phyloP scores from a whole-genome alignment of 2,797 vertebrate species.

The Neoniphon sammara region DNA sequence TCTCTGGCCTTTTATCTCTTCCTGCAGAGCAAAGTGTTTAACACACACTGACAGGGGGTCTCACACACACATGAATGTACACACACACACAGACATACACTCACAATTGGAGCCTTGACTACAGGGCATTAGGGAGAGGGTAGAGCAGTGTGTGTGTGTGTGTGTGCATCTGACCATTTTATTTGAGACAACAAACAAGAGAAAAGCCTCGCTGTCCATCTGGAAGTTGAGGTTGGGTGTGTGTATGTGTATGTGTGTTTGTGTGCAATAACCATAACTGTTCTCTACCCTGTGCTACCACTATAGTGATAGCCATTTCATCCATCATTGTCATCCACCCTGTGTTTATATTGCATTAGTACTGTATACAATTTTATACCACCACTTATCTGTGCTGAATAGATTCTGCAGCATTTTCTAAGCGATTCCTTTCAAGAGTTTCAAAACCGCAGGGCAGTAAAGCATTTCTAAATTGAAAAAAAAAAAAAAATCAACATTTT shows the following conservation, averaged over 20 bases:
- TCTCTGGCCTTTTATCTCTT: neutral
- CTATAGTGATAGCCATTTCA: neutral
- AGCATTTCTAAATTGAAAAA: neutral
- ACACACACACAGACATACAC: neutral
- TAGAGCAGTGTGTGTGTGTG: neutral
- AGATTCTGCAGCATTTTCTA: too few relatives aligned
- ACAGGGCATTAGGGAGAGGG: neutral
- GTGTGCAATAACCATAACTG: neutral
- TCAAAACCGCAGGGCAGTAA: too few relatives aligned
- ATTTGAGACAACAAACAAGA: neutral
- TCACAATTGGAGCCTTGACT: neutral
- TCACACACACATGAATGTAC: neutral
- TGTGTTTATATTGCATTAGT: neutral
- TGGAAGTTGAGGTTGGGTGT: neutral
- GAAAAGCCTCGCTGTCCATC: neutral
- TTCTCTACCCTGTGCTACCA: neutral
- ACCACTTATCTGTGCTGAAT: neutral
- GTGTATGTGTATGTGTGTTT: neutral
- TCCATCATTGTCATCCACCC: neutral
- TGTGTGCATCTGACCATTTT: neutral
- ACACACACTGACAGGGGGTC: neutral
- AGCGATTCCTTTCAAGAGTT: too few relatives aligned
- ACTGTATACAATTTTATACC: neutral
- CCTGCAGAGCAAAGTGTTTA: neutral
- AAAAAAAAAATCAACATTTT: too few relatives aligned